Base-by-base conservation (phyloP, 2,888 invertebrate genomes). In the Timema cristinae region DNA sequence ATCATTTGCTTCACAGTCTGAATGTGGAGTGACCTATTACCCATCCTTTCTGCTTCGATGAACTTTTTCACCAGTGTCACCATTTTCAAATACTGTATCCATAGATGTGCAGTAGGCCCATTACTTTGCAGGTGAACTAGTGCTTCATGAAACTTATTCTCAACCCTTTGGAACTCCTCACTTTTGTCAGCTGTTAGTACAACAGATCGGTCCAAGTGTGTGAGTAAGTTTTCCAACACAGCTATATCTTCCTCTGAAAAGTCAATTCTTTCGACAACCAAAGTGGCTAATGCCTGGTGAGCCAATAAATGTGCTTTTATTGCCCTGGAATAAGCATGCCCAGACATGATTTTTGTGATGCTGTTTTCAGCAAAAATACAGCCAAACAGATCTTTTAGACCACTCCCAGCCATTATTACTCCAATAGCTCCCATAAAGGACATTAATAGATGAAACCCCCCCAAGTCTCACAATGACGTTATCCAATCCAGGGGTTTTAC, bases 391-490 rank as follows among this genome's bases (percentile, higher is more conserved):
- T 70, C 48, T 13, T 32, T 49, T 13, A 63, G 15, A 5, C 63
- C 70, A 70, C 70, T 75, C 50, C 74, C 67, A 49, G 32, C 72
- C 74, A 74, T 74, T 50, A 74, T 74, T 51, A 50, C 63, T 7
- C 67, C 71, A 52, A 71, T 68, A 47, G 48, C 48, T 67, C 71
- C 72, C 71, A 74, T 69, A 66, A 54, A 74, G 13, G 71, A 75
- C 74, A 74, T 74, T 11, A 72, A 13, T 13, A 74, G 56, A 50
- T 74, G 73, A 50, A 74, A 74, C 6, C 74, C 73, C n/a, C 59
- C 68, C 76, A 11, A 76, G 73, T 54, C 76, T 69, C 13, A 76
- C 74, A 59, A 77, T 70, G 54, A 77, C 71, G 51, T 73, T 71
- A n/a, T 69, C 52, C 49, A 73, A 67, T 50, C 8, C 47, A 10